Base-by-base conservation (phyloP, 1,140 invertebrate genomes). In the Cherax destructor region DNA sequence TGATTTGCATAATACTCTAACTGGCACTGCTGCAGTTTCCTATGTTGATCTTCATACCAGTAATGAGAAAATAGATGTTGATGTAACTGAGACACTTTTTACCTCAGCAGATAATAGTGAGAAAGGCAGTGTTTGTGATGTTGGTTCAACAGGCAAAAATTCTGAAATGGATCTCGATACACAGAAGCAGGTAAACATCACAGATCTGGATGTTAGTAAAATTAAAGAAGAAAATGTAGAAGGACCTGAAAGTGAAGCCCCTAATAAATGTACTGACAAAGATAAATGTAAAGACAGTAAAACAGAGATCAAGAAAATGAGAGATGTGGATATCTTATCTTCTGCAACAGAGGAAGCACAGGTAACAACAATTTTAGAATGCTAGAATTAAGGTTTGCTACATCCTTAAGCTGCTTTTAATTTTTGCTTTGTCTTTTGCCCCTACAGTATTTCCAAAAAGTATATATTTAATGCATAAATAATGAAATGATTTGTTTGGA, bases 261-360 rank as follows among this genome's bases (percentile, higher is more conserved):
- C n/a, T 3, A 49, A 56, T 1, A 49, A 52, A 49, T 47, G 11
- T 10, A n/a, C 41, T 41, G 52, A 1, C 30, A 79, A 87, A 47
- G 76, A 56, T 13, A 50, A 76, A 11, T 79, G 79, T 69, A 41
- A 56, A 41, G 87, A 89, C 10, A 56, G 7, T 30, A 24, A 72
- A 56, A 59, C 49, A 16, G 79, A 89, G 5, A 21, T 76, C 59
- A 88, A 69, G 59, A 85, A 52, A 30, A 85, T 86, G 59, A 24
- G 83, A 65, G 65, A 91, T 16, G 83, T 85, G 61, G 59, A 72
- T 0, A 91, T 91, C 41, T 65, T 85, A 0, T 86, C 83, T 10
- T 52, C 83, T 11, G 50, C 76, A 52, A 65, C 83, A 18, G 89
- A 91, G 47, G 83, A 91, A 69, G 89, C 30, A 52, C 89, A 91